Percentiles rank a stretch among this genome's conserved stretches.
Conservation (phyloP, 2,797 vertebrate genomes). For the Bovichtus diacanthus region DNA sequence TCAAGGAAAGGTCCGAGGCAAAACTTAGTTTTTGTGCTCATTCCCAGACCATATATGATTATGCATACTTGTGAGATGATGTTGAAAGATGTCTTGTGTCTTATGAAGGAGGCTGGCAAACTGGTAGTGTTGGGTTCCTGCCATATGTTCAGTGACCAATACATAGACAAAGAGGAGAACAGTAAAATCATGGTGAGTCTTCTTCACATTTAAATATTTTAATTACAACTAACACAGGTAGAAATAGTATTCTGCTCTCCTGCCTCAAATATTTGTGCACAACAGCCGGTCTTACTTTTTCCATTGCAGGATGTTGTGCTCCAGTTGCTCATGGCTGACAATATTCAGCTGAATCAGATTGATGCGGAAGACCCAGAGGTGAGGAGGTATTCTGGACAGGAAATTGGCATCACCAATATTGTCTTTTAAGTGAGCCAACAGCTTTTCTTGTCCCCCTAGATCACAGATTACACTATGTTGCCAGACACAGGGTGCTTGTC, state of each 20-base stretch:
- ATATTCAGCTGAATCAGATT: constrained; percentile 93
- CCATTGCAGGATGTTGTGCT: constrained; percentile 93
- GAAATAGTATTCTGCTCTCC: background rate
- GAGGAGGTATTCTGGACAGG: constrained; percentile 19
- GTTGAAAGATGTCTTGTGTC: constrained; percentile 12
- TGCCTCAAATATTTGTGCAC: background rate
- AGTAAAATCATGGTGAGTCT: constrained; percentile 93
- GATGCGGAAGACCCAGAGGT: constrained; percentile 98
- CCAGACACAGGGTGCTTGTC: constrained; percentile 92
- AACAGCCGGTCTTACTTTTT: background rate
- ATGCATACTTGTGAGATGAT: background rate
- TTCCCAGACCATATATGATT: background rate
- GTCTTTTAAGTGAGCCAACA: background rate
- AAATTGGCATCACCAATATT: background rate
- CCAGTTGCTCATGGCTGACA: constrained; percentile 95
- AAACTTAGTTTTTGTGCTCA: background rate
- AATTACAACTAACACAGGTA: background rate
- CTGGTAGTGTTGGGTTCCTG: constrained; percentile 95
- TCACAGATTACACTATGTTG: constrained; percentile 95
- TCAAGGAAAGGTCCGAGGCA: constrained; percentile 87
- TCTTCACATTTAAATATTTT: background rate
- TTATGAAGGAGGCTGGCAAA: constrained; percentile 89
- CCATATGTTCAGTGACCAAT: constrained; percentile 98
- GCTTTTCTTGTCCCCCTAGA: constrained; percentile 77
- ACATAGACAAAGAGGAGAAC: constrained; percentile 98